Conservation (phyloP, 2,797 vertebrate genomes). For the Paguma larvata region DNA sequence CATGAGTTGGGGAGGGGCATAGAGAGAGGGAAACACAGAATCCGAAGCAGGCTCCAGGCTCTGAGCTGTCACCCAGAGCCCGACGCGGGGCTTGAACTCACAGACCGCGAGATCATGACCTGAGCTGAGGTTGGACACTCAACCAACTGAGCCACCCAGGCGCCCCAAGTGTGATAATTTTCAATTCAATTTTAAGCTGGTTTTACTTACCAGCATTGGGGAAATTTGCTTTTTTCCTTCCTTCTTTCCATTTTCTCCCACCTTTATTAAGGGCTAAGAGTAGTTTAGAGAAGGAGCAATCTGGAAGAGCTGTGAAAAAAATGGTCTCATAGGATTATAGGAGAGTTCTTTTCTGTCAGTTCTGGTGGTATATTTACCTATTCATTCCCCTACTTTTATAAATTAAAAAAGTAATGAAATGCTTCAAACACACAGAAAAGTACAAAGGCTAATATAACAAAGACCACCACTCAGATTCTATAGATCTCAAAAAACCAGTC, state of each 20-base stretch:
- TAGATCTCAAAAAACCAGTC: not conserved
- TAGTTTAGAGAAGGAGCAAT: not conserved
- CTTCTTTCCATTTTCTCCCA: not conserved
- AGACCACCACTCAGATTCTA: not conserved
- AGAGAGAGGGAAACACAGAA: no score
- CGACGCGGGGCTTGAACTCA: no score
- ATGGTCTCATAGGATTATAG: not conserved
- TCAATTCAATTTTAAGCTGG: not conserved
- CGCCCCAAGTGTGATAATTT: not conserved
- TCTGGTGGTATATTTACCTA: not conserved
- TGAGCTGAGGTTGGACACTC: no score
- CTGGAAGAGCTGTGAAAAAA: not conserved
- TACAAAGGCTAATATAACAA: not conserved
- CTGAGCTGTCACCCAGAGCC: no score
- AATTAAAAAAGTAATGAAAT: slow-evolving; percentile 14
- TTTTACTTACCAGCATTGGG: not conserved
- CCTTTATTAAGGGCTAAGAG: not conserved
- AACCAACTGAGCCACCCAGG: no score
- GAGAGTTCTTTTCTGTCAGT: slow-evolving; percentile 15
- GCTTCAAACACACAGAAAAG: slow-evolving; percentile 5
- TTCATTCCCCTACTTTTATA: not conserved
- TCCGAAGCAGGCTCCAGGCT: no score
- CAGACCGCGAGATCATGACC: no score
- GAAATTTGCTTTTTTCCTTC: not conserved
- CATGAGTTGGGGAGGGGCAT: no score